phyloP scores from a whole-genome alignment of 1,140 invertebrate species.

The Psilanteris sp. region DNA sequence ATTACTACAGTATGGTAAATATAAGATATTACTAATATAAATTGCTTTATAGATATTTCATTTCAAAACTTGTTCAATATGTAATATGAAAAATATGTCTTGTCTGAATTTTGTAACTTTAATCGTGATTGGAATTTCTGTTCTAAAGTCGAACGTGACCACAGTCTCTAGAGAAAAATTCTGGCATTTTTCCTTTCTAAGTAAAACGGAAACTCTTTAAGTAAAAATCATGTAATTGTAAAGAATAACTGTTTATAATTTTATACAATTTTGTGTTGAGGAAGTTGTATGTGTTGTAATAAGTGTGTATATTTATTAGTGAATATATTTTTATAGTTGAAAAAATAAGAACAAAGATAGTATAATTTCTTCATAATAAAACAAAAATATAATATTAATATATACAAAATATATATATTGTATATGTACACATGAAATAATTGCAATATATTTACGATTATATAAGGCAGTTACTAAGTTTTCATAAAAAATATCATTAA shows the following conservation, averaged over 20 bases:
- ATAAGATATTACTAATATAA: not conserved
- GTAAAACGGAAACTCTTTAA: slow-evolving; percentile 1
- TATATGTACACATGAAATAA: too few species aligned
- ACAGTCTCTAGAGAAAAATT: slow-evolving; percentile 9
- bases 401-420: too few species aligned
- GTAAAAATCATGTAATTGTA: slow-evolving; percentile 16
- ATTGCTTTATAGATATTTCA: slow-evolving; percentile 4
- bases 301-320: not conserved
- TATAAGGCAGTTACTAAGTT: too few species aligned
- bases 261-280: too few species aligned
- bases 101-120: slow-evolving; percentile 18
- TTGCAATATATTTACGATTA: too few species aligned
- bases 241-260: slow-evolving; percentile 13
- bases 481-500: too few species aligned
- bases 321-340: too few species aligned
- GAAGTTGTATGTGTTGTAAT: too few species aligned
- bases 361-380: too few species aligned
- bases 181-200: not conserved
- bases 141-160: slow-evolving; percentile 17
- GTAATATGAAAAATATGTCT: slow-evolving; percentile 8
- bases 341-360: too few species aligned
- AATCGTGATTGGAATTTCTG: slow-evolving; percentile 31
- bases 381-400: too few species aligned
- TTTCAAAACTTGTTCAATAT: not conserved
- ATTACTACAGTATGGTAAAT: too few species aligned